Conservation (phyloP, 1,140 invertebrate genomes). For the Lutraria rhynchaena region DNA sequence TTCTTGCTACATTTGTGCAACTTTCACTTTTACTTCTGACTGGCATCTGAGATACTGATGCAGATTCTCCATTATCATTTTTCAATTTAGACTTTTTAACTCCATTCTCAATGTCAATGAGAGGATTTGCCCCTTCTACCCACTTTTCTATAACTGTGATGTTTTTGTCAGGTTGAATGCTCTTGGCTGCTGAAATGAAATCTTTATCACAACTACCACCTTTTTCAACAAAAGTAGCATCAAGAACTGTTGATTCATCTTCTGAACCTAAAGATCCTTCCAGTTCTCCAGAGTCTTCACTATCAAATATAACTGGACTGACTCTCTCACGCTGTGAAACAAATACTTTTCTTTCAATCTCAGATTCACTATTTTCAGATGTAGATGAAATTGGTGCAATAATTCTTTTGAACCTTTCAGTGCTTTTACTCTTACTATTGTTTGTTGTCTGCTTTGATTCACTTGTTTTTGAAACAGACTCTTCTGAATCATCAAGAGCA, state of each 20-base stretch:
- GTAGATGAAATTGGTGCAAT: background rate
- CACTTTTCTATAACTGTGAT: too few relatives aligned
- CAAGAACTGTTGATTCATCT: background rate
- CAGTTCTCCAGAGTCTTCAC: slow-evolving; percentile 14
- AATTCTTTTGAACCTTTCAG: slow-evolving; percentile 7
- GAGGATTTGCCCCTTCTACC: too few relatives aligned
- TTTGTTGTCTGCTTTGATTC: background rate
- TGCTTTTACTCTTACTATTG: background rate
- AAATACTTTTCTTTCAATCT: background rate
- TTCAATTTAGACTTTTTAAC: too few relatives aligned
- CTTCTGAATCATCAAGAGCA: too few relatives aligned
- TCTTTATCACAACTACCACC: too few relatives aligned
- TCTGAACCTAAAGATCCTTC: slow-evolving; percentile 33
- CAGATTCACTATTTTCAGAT: slow-evolving; percentile 4
- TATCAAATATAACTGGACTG: slow-evolving; percentile 1
- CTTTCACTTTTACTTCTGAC: too few relatives aligned
- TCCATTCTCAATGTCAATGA: too few relatives aligned
- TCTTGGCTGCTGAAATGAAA: too few relatives aligned
- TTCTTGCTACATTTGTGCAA: background rate
- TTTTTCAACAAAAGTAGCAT: background rate
- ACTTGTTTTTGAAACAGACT: too few relatives aligned
- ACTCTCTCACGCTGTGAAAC: background rate
- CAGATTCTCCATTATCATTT: too few relatives aligned
- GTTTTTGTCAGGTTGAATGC: too few relatives aligned
- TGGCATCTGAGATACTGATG: background rate